Percentiles rank a stretch among this genome's conserved stretches.
Evolutionary conservation across 2,888 invertebrate species (phyloP).

Genomic region (Fragum fragum): DNA sequence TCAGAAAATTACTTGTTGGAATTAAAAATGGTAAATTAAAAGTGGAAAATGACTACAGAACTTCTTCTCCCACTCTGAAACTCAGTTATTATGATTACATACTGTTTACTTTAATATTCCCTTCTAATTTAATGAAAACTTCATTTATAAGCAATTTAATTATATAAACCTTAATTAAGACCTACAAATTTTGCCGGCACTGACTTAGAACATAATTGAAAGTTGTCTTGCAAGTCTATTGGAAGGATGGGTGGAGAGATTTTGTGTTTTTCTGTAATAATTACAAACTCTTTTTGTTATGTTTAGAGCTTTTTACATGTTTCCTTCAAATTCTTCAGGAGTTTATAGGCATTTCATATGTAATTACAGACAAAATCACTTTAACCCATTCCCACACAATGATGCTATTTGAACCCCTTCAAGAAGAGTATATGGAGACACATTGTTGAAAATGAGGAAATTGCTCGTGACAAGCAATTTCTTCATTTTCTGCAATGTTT

Average conservation of each 20-base stretch:
- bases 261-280: slow-evolving; percentile 1
- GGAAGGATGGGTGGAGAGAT: slow-evolving; percentile 13
- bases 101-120: slow-evolving; percentile 29
- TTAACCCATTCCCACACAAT: no score
- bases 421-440: no score
- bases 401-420: no score
- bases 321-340: no score
- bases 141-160: slow-evolving; percentile 32
- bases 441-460: no score
- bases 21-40: slow-evolving; percentile 2
- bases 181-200: slow-evolving; percentile 29
- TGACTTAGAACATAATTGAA: slow-evolving; percentile 22
- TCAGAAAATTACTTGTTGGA: no score
- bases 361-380: no score
- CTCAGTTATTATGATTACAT: slow-evolving; percentile 24
- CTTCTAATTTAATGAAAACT: slow-evolving; percentile 32
- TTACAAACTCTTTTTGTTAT: not conserved
- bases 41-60: slow-evolving; percentile 8
- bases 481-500: no score
- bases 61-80: slow-evolving; percentile 16
- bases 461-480: no score
- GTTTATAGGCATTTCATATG: no score
- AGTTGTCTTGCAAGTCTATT: slow-evolving; percentile 18
- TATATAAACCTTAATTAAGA: slow-evolving; percentile 23
- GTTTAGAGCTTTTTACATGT: no score